Evolutionary conservation across 1,140 invertebrate genomes (phyloP).

Genomic region (Drosophila mauritiana): DNA sequence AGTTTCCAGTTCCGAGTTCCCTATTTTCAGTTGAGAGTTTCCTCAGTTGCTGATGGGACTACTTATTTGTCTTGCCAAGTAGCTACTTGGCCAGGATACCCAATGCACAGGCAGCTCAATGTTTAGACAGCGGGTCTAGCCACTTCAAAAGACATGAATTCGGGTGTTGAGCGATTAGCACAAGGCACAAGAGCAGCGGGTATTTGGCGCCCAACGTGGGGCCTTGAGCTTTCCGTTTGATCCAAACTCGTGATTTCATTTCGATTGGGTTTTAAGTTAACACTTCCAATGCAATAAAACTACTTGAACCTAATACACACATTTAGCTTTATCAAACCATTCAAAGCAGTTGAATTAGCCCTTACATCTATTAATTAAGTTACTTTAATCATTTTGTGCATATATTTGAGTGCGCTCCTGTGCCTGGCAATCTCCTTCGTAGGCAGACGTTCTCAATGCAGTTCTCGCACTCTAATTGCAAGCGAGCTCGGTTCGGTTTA

Average conservation of each 20-base stretch:
- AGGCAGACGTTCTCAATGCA: conserved; percentile 6
- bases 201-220: conserved; percentile 1
- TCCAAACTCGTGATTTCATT: background rate
- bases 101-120: conserved; percentile 28
- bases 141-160: conserved; percentile 1
- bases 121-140: conserved; percentile 3
- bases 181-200: background rate
- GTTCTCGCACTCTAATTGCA: conserved; percentile 16
- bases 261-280: background rate
- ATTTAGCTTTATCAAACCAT: background rate
- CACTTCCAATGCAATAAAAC: too few relatives aligned
- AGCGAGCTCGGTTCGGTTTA: background rate
- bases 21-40: background rate
- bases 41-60: conserved; percentile 6
- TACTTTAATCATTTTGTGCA: too few relatives aligned
- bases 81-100: conserved; percentile 38
- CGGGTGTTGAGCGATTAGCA: conserved; percentile 1
- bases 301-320: background rate
- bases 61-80: conserved; percentile 43
- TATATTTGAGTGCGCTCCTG: conserved; percentile 6
- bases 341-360: too few relatives aligned
- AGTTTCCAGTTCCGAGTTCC: conserved; percentile 4
- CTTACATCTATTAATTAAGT: too few relatives aligned
- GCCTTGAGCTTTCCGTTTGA: background rate
- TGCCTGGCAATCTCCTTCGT: background rate